Conservation (phyloP, 2,888 invertebrate species). For the Dimorphilus gyrociliatus region DNA sequence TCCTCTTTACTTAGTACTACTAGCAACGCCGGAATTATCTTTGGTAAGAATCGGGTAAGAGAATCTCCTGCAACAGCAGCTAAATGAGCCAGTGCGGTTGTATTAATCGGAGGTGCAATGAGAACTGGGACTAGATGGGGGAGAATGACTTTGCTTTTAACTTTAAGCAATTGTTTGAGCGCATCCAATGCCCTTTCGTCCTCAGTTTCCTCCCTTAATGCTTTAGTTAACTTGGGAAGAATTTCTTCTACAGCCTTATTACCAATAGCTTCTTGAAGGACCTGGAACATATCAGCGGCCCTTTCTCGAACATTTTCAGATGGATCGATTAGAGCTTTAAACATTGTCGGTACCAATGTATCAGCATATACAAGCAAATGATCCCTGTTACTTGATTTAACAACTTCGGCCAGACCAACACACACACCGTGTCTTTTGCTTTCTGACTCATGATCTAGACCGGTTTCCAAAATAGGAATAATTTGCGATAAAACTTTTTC, state of each 20-base stretch:
- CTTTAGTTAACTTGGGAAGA: too few relatives aligned
- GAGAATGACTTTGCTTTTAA: constrained; percentile 82
- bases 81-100: constrained; percentile 77
- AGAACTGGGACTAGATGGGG: constrained; percentile 90
- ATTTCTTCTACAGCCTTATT: constrained; percentile 88
- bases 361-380: constrained; percentile 60
- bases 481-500: constrained; percentile 94
- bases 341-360: constrained; percentile 78
- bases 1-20: constrained; percentile 23
- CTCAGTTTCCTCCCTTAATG: too few relatives aligned
- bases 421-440: constrained; percentile 97
- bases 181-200: constrained; percentile 94
- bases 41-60: constrained; percentile 68
- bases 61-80: constrained; percentile 88
- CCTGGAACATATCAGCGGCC: constrained; percentile 90
- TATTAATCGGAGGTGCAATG: constrained; percentile 71
- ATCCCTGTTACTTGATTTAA: constrained; percentile 84
- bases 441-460: constrained; percentile 70
- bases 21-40: constrained; percentile 71
- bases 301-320: constrained; percentile 75
- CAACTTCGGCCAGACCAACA: constrained; percentile 91
- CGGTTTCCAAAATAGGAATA: constrained; percentile 86
- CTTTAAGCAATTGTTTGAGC: constrained; percentile 85
- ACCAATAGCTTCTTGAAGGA: constrained; percentile 82
- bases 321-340: constrained; percentile 72